Conservation (phyloP, 2,113 vertebrate genomes). For the Cephalopholis sonnerati region DNA sequence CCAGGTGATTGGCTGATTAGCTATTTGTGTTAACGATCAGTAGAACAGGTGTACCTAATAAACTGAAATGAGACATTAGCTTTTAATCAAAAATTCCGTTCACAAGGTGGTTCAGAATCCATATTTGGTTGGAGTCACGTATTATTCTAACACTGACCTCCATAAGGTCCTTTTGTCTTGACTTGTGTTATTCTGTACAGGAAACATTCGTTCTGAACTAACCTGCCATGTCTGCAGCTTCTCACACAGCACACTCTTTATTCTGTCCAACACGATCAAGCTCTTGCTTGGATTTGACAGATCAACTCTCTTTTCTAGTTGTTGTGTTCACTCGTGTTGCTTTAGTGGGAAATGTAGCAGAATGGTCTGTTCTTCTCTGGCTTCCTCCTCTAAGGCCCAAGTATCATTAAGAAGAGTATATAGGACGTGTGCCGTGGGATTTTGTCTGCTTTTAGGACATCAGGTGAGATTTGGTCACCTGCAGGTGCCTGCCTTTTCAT, state of each 20-base stretch:
- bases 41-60: no score
- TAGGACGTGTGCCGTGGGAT: slow-evolving; percentile 29
- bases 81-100: neutral
- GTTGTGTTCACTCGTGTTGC: neutral
- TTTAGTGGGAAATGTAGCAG: slow-evolving; percentile 2
- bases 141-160: neutral
- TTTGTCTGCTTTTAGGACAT: slow-evolving; percentile 37
- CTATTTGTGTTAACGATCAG: no score
- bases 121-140: neutral
- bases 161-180: neutral
- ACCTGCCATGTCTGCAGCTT: neutral
- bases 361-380: neutral
- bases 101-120: no score
- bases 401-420: neutral
- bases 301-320: neutral
- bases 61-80: neutral
- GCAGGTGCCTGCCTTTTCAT: neutral
- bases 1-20: no score
- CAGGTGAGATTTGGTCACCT: slow-evolving; percentile 13
- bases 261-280: neutral
- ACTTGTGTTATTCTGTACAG: neutral
- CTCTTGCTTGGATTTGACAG: neutral
- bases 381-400: neutral
- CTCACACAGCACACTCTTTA: neutral
- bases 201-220: neutral